Conservation (phyloP, 2,888 invertebrate species). For the Brenthis ino region DNA sequence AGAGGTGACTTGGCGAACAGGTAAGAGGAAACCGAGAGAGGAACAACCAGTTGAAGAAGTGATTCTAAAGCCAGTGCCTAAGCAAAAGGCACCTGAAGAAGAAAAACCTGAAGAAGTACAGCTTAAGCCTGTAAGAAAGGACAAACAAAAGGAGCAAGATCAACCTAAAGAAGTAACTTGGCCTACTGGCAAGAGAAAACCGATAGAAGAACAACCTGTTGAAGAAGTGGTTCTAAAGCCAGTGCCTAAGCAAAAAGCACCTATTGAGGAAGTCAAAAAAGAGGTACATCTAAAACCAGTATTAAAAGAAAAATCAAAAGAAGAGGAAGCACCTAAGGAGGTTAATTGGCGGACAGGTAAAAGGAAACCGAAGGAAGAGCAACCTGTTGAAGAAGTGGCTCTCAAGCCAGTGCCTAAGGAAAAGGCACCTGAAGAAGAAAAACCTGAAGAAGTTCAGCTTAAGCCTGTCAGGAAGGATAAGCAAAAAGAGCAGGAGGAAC, state of each 20-base stretch:
- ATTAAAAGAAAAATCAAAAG: slow-evolving; percentile 49
- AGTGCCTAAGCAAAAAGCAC: slow-evolving; percentile 53
- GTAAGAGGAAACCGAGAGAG: slow-evolving; percentile 55
- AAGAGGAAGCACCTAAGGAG: slow-evolving; percentile 55
- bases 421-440: slow-evolving; percentile 52
- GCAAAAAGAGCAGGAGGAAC: not conserved
- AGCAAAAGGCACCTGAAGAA: slow-evolving; percentile 46
- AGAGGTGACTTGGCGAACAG: slow-evolving; percentile 57
- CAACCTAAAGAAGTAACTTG: slow-evolving; percentile 53
- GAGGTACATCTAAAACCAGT: slow-evolving; percentile 62
- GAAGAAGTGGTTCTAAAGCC: slow-evolving; percentile 62
- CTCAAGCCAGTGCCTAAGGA: slow-evolving; percentile 67
- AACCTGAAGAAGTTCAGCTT: slow-evolving; percentile 55
- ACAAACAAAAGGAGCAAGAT: slow-evolving; percentile 43
- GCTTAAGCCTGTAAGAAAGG: slow-evolving; percentile 49
- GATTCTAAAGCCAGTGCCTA: slow-evolving; percentile 50
- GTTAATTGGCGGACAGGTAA: slow-evolving; percentile 51
- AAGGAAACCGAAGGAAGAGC: slow-evolving; percentile 47
- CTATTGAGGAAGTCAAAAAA: slow-evolving; percentile 40
- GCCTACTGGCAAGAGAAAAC: slow-evolving; percentile 49
- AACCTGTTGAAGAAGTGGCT: slow-evolving; percentile 68
- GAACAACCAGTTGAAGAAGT: slow-evolving; percentile 63
- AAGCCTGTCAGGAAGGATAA: slow-evolving; percentile 28
- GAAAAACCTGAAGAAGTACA: slow-evolving; percentile 51
- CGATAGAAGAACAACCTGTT: slow-evolving; percentile 50